Conservation (phyloP, 2,797 vertebrate species). For the Podargus strigoides region DNA sequence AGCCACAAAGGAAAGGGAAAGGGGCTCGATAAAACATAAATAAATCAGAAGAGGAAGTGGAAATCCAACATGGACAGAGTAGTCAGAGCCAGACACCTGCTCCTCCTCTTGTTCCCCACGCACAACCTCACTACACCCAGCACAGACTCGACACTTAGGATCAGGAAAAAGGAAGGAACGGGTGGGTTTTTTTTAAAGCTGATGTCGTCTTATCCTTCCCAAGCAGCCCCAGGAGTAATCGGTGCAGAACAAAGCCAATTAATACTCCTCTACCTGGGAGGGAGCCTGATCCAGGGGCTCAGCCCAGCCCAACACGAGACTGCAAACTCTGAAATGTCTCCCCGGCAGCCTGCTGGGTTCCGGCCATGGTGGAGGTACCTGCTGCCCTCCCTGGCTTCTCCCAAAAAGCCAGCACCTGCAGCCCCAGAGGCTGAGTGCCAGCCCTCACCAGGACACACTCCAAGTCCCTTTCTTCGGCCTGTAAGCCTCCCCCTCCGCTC, state of each 20-base stretch:
- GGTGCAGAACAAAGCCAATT: neutral
- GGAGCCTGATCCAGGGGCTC: neutral
- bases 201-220: neutral
- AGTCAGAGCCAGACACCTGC: neutral
- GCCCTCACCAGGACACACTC: neutral
- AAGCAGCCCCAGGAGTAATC: neutral
- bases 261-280: neutral
- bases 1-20: neutral
- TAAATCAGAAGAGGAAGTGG: neutral
- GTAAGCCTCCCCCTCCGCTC: neutral
- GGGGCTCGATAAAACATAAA: neutral
- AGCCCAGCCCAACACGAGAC: neutral
- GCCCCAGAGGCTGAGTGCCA: rapidly evolving
- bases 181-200: neutral
- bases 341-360: neutral
- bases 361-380: neutral
- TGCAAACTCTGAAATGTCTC: neutral
- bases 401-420: neutral
- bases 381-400: neutral
- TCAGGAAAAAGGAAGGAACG: neutral
- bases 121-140: neutral
- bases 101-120: neutral
- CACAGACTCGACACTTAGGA: neutral
- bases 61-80: neutral
- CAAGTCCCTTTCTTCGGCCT: neutral